Conservation (phyloP, 2,888 invertebrate species). For the Oxycera nigricornis region DNA sequence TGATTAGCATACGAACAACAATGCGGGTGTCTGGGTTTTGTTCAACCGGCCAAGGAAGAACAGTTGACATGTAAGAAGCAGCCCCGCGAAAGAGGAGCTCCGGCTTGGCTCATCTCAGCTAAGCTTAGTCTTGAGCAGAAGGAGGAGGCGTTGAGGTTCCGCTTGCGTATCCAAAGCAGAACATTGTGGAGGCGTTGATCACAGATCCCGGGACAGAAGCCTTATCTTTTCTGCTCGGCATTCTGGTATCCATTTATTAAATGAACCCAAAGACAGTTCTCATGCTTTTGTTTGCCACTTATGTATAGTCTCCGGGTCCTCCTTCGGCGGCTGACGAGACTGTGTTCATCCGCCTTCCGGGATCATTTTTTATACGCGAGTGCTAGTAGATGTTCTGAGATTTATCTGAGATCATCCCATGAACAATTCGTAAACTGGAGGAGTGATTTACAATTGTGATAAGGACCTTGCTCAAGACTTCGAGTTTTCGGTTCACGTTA, state of each 20-base stretch:
- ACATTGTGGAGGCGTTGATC: slow-evolving; percentile 29
- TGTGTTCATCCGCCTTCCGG: neutral
- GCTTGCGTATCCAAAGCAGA: slow-evolving; percentile 17
- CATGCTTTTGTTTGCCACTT: neutral
- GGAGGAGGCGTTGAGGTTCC: neutral
- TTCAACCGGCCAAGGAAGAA: slow-evolving; percentile 1
- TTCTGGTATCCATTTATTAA: neutral
- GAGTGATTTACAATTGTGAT: slow-evolving; percentile 4
- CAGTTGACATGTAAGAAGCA: slow-evolving; percentile 17
- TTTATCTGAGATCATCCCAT: no score
- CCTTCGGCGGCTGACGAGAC: neutral
- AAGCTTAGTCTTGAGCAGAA: neutral
- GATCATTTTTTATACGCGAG: neutral
- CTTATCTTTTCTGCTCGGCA: neutral
- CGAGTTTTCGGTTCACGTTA: no score
- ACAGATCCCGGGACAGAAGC: slow-evolving; percentile 18
- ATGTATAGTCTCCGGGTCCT: neutral
- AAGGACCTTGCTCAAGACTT: no score
- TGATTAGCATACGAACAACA: slow-evolving; percentile 28
- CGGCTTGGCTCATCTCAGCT: neutral
- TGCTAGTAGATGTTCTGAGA: no score
- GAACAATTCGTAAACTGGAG: neutral
- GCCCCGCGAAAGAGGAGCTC: neutral
- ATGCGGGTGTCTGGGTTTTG: slow-evolving; percentile 7
- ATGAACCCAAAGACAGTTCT: neutral